These are phyloP conservation scores for Andrena flavipes DNA, from an alignment of 2,888 invertebrate species.

Conservation along the genomic window DNA sequence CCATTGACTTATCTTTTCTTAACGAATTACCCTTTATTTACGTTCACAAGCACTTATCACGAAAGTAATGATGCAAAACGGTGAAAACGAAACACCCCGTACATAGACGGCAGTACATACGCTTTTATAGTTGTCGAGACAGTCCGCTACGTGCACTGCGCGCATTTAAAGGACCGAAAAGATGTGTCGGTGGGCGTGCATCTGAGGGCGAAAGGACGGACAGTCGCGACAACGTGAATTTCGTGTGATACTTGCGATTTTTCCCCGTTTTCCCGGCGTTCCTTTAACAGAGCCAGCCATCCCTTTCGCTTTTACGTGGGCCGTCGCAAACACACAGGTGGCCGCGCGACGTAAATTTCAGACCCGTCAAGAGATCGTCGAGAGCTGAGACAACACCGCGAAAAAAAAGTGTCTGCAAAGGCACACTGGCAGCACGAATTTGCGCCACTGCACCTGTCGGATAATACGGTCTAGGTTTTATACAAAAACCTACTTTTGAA, in stretches of 20 bases:
- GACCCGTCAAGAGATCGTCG: constrained; percentile 44
- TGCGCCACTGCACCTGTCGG: constrained; percentile 22
- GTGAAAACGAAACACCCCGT: constrained; percentile 12
- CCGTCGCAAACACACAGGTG: constrained; percentile 41
- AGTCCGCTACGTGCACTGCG: constrained; percentile 10
- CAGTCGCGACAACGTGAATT: constrained; percentile 57
- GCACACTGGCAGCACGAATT: constrained; percentile 26
- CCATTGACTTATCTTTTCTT: too few species aligned
- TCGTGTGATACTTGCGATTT: constrained; percentile 56
- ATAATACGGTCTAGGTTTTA: constrained; percentile 7
- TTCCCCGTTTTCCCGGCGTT: constrained; percentile 44
- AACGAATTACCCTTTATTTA: too few species aligned
- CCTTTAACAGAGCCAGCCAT: constrained; percentile 19
- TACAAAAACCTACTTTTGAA: background rate
- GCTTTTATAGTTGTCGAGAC: constrained; percentile 17
- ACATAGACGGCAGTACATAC: background rate
- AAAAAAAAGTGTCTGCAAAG: constrained; percentile 27
- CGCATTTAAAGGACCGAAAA: constrained; percentile 16
- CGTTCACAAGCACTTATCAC: too few species aligned
- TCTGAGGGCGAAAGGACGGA: constrained; percentile 38
- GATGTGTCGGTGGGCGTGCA: constrained; percentile 30
- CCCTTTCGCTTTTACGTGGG: constrained; percentile 42
- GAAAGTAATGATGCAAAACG: background rate
- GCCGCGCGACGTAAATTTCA: constrained; percentile 45
- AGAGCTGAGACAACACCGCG: constrained; percentile 47